Evolutionary conservation across 2,888 invertebrate genomes (phyloP), one percentile per base, ranked within the genome.

Genomic region (Acronicta alni): DNA sequence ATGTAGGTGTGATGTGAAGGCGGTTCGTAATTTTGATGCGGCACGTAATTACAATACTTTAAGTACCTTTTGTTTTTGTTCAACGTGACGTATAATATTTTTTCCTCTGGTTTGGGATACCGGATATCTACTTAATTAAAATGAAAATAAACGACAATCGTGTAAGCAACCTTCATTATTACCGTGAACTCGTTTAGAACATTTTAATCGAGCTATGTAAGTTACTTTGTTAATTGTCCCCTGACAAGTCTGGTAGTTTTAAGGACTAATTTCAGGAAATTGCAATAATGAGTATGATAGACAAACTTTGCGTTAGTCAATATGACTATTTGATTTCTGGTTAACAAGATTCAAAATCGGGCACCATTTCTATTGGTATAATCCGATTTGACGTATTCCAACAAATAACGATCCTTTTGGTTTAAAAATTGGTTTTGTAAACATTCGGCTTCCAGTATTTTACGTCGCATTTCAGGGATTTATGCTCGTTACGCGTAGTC

Each of bases 1-100:
- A n/a, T 42, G 39, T 48, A 45, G 44, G 23, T 15, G 16, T 32
- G 10, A 62, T 38, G 18, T 42, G 38, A 44, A 43, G 10, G 14
- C 17, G 41, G 41, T 14, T 41, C 18, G 10, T 14, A 41, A 12
- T 41, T 17, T 17, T 17, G 39, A 17, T n/a, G 35, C 6, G n/a
- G 0, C n/a, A 35, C n/a, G 35, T 35, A 35, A 35, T 35, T 35
- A 14, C 0, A 32, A 32, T 32, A 30, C 12, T 30, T 12, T 35
- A n/a, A 6, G n/a, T 35, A 35, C 35, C 30, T 30, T 12, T 3
- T 30, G 30, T 35, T 35, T 35, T 35, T 30, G 30, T 12, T 30
- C 1, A 30, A 30, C 30, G 1, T 30, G 12, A 30, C 12, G 30
- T 12, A 30, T 12, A 12, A 12, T 3, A 30, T 30, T 30, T 12